phyloP scores from a whole-genome alignment of 2,113 vertebrate species.

The Sapajus apella region DNA sequence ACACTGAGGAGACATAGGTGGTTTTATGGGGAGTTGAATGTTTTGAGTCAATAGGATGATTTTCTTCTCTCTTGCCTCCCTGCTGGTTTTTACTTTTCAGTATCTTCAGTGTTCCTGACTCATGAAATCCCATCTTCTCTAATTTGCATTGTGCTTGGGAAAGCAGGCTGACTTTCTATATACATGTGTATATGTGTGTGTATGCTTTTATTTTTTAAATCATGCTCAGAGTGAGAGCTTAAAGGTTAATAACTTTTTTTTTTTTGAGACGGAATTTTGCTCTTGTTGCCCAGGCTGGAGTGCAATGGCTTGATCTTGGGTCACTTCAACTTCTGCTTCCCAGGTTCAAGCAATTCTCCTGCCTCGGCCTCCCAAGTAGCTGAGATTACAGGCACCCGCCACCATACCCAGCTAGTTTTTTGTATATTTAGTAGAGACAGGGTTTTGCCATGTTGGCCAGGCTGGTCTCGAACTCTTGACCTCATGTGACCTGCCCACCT shows the following conservation, averaged over 20 bases:
- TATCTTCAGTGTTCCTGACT: background rate
- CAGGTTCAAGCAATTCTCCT: no score
- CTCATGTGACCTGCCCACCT: no score
- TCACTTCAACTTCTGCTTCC: no score
- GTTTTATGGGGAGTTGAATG: background rate
- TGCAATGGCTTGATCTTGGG: no score
- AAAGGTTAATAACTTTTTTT: background rate
- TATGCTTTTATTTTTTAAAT: background rate
- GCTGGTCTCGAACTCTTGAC: no score
- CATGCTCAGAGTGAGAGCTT: background rate
- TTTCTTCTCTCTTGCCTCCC: background rate
- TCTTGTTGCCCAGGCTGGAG: no score
- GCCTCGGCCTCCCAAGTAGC: no score
- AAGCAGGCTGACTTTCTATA: background rate
- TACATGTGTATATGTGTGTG: background rate
- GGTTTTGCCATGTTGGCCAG: no score
- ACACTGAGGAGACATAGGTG: background rate
- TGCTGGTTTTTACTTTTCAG: slow-evolving; percentile 1
- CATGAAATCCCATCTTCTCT: slow-evolving; percentile 19
- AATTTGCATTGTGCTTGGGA: slow-evolving; percentile 6
- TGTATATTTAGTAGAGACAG: no score
- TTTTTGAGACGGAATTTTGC: no score
- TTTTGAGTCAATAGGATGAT: background rate
- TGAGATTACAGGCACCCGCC: no score
- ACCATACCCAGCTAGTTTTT: no score